phyloP scores from a whole-genome alignment of 1,140 invertebrate species.

The Bacillus rossius region DNA sequence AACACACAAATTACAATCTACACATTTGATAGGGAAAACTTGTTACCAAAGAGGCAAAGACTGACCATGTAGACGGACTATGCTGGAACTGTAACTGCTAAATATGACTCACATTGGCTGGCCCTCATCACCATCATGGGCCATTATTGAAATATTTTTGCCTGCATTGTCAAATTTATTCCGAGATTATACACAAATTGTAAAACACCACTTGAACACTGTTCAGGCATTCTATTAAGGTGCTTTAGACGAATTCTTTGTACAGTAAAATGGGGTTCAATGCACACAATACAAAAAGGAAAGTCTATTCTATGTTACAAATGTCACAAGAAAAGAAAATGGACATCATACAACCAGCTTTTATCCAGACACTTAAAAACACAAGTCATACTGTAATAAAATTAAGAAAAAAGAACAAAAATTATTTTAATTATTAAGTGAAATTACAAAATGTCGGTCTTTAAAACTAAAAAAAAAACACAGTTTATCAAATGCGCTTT shows the following conservation, averaged over 20 bases:
- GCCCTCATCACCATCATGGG: too few relatives aligned
- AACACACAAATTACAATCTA: slow-evolving; percentile 13
- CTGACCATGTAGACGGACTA: too few relatives aligned
- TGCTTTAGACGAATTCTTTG: slow-evolving; percentile 9
- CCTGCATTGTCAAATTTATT: too few relatives aligned
- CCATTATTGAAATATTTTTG: too few relatives aligned
- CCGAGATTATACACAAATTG: too few relatives aligned
- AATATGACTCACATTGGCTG: too few relatives aligned
- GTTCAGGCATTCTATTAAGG: too few relatives aligned
- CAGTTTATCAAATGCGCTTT: too few relatives aligned
- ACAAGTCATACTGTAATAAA: neutral
- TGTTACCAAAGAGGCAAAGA: neutral
- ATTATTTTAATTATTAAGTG: slow-evolving; percentile 8
- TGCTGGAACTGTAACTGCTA: too few relatives aligned
- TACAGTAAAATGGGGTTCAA: slow-evolving; percentile 17
- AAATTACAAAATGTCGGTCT: slow-evolving; percentile 15
- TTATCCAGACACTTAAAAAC: slow-evolving; percentile 9
- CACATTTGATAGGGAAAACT: neutral
- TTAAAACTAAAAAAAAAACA: neutral
- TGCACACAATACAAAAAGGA: slow-evolving; percentile 9
- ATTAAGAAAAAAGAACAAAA: slow-evolving; percentile 4
- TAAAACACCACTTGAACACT: too few relatives aligned
- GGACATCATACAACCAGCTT: slow-evolving; percentile 7
- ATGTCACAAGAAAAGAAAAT: slow-evolving; percentile 4
- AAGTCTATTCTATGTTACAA: slow-evolving; percentile 16